A percentile compares a stretch with the other conserved stretches of the same genome.
Evolutionary conservation across 2,797 vertebrate species (phyloP).

Genomic region (Uromys caudimaculatus): DNA sequence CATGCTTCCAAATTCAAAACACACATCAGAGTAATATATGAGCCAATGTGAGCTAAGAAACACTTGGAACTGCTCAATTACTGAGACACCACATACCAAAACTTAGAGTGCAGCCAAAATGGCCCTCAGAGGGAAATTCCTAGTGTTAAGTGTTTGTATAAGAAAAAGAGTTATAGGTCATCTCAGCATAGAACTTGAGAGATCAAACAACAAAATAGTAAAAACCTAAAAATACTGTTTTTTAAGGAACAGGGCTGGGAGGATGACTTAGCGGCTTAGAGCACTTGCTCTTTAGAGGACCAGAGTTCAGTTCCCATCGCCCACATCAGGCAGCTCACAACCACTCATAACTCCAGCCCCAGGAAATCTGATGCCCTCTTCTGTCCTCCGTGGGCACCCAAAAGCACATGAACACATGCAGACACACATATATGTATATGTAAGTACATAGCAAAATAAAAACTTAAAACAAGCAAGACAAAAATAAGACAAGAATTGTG

Average conservation of each 20-base stretch:
- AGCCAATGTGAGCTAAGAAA: conserved; percentile 48
- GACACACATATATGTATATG: not conserved
- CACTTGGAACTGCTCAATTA: not conserved
- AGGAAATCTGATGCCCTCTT: not conserved
- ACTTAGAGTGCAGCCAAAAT: not conserved
- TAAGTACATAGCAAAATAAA: not conserved
- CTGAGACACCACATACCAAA: conserved; percentile 6
- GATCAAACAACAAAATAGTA: conserved; percentile 16
- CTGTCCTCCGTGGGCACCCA: not conserved
- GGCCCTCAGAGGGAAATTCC: not conserved
- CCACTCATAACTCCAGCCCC: not conserved
- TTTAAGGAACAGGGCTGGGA: not conserved
- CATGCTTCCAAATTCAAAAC: conserved; percentile 23
- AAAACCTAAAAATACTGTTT: not conserved
- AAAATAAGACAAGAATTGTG: not conserved
- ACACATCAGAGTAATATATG: not conserved
- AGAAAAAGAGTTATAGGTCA: conserved; percentile 35
- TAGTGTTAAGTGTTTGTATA: conserved; percentile 19
- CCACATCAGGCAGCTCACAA: not conserved
- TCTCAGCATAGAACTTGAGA: not conserved
- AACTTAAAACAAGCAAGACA: not conserved
- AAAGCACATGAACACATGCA: not conserved
- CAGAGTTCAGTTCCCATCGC: not conserved
- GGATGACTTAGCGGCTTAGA: not conserved
- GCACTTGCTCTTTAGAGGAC: not conserved